Evolutionary conservation across 1,140 invertebrate species (phyloP).

Genomic region (Araneus ventricosus): DNA sequence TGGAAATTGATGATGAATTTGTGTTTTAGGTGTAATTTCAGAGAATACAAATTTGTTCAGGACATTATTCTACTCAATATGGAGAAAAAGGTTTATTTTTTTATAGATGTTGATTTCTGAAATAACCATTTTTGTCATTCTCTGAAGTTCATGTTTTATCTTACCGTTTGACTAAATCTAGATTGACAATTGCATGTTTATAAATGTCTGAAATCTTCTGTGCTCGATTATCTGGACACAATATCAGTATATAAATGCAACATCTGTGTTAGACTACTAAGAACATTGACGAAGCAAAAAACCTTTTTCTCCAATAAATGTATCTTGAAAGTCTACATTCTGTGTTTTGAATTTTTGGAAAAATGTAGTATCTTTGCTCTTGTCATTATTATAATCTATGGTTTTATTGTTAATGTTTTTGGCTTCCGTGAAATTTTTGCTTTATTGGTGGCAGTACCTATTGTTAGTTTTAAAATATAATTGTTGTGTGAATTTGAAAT

Average conservation of each 20-base stretch:
- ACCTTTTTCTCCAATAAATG: slow-evolving; percentile 69
- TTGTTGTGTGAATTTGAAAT: slow-evolving; percentile 74
- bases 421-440: slow-evolving; percentile 72
- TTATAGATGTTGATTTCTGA: slow-evolving; percentile 13
- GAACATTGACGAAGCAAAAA: slow-evolving; percentile 19
- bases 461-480: slow-evolving; percentile 73
- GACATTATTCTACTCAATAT: too few relatives aligned
- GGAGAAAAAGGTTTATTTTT: slow-evolving; percentile 66
- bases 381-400: slow-evolving; percentile 72
- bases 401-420: slow-evolving; percentile 74
- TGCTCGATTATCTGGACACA: neutral
- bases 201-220: slow-evolving; percentile 14
- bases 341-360: slow-evolving; percentile 71
- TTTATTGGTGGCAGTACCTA: slow-evolving; percentile 74
- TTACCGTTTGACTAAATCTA: slow-evolving; percentile 5
- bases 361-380: slow-evolving; percentile 73
- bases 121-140: slow-evolving; percentile 31
- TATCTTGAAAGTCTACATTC: slow-evolving; percentile 66
- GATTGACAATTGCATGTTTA: slow-evolving; percentile 30
- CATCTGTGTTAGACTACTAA: slow-evolving; percentile 19
- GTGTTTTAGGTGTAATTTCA: slow-evolving; percentile 72
- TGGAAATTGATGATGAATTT: slow-evolving; percentile 73
- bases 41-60: slow-evolving; percentile 66
- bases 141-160: slow-evolving; percentile 13
- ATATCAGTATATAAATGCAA: slow-evolving; percentile 23